Evolutionary conservation across 2,797 vertebrate genomes (phyloP).

Genomic region (Rhinogobio ventralis): DNA sequence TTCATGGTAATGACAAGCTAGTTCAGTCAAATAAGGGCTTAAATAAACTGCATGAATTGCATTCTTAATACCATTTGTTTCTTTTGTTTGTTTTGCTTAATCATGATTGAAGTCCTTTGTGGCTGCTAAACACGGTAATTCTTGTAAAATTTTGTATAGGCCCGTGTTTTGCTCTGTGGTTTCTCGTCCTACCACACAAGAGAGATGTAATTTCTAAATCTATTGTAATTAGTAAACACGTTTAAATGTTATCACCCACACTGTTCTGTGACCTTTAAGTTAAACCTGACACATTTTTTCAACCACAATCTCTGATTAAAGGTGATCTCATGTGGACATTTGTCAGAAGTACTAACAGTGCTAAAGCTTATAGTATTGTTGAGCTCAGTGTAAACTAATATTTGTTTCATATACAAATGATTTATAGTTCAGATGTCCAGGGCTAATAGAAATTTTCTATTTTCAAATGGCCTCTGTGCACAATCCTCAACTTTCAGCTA

Average conservation of each 20-base stretch:
- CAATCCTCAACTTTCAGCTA: not conserved
- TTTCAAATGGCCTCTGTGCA: not conserved
- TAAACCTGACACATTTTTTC: slow-evolving; percentile 3
- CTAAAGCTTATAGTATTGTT: not conserved
- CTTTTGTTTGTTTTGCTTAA: not conserved
- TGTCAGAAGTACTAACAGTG: not conserved
- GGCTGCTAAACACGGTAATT: not conserved
- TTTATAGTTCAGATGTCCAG: not conserved
- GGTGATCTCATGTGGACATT: not conserved
- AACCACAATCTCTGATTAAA: slow-evolving; percentile 6
- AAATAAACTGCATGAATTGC: not conserved
- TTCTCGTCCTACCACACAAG: not conserved
- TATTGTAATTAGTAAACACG: slow-evolving; percentile 9
- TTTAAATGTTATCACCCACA: slow-evolving; percentile 45
- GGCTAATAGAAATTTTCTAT: not conserved
- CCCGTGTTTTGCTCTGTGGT: not conserved
- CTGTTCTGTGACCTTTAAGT: slow-evolving; percentile 26
- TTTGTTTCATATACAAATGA: not conserved
- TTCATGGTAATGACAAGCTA: not conserved
- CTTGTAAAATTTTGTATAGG: not conserved
- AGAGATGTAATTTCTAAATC: slow-evolving; percentile 1
- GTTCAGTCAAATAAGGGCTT: not conserved
- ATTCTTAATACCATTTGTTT: not conserved
- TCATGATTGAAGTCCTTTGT: not conserved
- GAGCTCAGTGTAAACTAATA: not conserved